These are phyloP conservation scores for Tetramorium simillimum DNA, from an alignment of 1,140 invertebrate genomes.

Conservation along the genomic window DNA sequence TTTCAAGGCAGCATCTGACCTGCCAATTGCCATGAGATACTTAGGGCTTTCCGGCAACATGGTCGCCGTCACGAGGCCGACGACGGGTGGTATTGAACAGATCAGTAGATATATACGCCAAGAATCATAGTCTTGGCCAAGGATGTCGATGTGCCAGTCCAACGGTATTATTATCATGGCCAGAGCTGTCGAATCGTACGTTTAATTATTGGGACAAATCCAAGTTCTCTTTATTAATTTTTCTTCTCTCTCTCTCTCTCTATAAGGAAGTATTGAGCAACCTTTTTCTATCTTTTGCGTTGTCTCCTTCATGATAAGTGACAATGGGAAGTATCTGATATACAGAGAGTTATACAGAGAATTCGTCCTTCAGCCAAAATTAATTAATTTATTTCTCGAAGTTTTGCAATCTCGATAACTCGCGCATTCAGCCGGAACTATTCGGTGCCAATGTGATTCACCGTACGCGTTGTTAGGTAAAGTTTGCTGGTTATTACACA, in stretches of 20 bases:
- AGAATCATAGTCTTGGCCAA: constrained; percentile 82
- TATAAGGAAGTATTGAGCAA: not conserved
- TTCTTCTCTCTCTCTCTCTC: not conserved
- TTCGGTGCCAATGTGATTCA: constrained; percentile 32
- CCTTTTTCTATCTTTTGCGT: not conserved
- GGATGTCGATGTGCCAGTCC: constrained; percentile 76
- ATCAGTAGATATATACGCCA: constrained; percentile 87
- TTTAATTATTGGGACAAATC: not conserved
- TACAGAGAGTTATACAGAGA: not conserved
- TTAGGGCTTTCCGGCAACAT: constrained; percentile 86
- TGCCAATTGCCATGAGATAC: constrained; percentile 84
- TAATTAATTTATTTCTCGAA: constrained; percentile 28
- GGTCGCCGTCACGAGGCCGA: constrained; percentile 78
- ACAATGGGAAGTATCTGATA: not conserved
- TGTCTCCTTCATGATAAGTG: not conserved
- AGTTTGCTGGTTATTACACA: constrained; percentile 44
- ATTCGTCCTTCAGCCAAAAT: not conserved
- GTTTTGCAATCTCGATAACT: not conserved
- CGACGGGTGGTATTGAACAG: constrained; percentile 78
- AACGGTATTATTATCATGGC: constrained; percentile 85
- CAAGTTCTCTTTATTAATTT: not conserved
- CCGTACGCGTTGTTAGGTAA: constrained; percentile 13
- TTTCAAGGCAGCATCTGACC: constrained; percentile 79
- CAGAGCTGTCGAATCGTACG: constrained; percentile 80
- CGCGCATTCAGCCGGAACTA: constrained; percentile 18